These are phyloP conservation scores for Asteroscopus sphinx DNA, from an alignment of 2,888 invertebrate genomes.

Conservation along the genomic window DNA sequence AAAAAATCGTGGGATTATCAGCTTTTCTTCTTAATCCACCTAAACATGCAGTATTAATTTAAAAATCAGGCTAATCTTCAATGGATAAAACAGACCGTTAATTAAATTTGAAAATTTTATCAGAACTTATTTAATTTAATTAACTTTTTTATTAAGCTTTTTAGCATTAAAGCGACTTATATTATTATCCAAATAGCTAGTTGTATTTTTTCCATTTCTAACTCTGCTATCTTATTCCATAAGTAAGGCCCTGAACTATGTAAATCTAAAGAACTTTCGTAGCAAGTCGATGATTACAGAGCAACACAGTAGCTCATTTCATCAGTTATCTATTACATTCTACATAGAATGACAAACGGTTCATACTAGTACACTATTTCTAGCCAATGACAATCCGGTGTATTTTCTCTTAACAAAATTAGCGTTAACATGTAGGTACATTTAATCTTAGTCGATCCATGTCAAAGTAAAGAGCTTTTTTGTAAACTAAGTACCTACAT, in stretches of 20 bases:
- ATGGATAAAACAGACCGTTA: constrained; percentile 27
- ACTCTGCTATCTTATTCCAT: no score
- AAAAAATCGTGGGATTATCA: constrained; percentile 32
- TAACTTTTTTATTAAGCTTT: no score
- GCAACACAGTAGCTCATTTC: constrained; percentile 33
- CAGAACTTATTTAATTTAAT: constrained; percentile 7
- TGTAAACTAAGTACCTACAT: constrained; percentile 60
- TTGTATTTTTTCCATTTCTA: no score
- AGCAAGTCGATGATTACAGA: not conserved
- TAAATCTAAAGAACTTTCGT: no score
- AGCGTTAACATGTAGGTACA: constrained; percentile 20
- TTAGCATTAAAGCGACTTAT: not conserved
- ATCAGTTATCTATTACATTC: constrained; percentile 28
- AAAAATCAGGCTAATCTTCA: constrained; percentile 39
- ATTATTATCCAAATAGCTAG: no score
- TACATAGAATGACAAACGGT: constrained; percentile 14
- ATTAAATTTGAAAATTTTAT: constrained; percentile 28
- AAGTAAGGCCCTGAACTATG: no score
- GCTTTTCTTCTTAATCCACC: constrained; percentile 33
- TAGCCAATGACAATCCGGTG: constrained; percentile 5
- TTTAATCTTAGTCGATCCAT: constrained; percentile 64
- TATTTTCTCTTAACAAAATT: constrained; percentile 14
- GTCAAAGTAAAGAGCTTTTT: constrained; percentile 66
- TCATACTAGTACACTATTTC: constrained; percentile 5
- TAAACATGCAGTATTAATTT: constrained; percentile 13